These are phyloP conservation scores for Astropecten irregularis DNA, from an alignment of 53 echinoderm and acorn worm genomes.

Conservation along the genomic window DNA sequence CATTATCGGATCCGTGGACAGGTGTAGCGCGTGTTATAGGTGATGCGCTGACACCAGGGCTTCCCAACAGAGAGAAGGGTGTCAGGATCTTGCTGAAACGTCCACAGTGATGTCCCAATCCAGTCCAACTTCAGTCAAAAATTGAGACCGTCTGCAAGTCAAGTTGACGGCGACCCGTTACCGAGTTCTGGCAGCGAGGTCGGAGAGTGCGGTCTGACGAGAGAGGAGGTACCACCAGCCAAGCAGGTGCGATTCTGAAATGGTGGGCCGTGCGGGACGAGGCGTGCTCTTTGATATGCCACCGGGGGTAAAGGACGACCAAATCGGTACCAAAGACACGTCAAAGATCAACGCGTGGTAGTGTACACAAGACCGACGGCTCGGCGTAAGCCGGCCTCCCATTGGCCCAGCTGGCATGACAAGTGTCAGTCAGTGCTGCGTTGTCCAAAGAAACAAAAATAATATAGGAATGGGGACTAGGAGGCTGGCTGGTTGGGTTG, in stretches of 20 bases:
- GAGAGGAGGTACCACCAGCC: neutral
- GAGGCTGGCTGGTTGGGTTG: constrained; percentile 2
- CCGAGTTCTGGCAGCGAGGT: too few species aligned
- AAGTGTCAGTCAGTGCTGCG: neutral
- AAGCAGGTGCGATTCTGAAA: neutral
- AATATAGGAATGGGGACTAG: too few species aligned
- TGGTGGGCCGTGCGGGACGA: neutral
- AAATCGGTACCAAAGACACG: constrained; percentile 35
- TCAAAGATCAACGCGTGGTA: constrained; percentile 27
- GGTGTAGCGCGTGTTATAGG: too few species aligned
- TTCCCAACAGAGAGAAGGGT: too few species aligned
- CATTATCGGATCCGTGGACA: neutral
- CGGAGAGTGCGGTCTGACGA: too few species aligned
- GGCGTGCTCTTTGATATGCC: constrained; percentile 21
- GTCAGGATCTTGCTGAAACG: too few species aligned
- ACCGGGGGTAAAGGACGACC: constrained; percentile 29
- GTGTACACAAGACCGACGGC: constrained; percentile 49
- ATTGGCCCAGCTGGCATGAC: constrained; percentile 50
- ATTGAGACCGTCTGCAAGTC: too few species aligned
- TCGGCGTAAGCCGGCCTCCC: constrained; percentile 39
- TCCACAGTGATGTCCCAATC: too few species aligned
- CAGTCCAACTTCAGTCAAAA: too few species aligned
- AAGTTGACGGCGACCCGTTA: too few species aligned
- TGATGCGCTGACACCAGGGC: too few species aligned
- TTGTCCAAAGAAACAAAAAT: too few species aligned